These are phyloP conservation scores for Coptotermes formosanus DNA, from an alignment of 1,140 invertebrate genomes.

Conservation along the genomic window DNA sequence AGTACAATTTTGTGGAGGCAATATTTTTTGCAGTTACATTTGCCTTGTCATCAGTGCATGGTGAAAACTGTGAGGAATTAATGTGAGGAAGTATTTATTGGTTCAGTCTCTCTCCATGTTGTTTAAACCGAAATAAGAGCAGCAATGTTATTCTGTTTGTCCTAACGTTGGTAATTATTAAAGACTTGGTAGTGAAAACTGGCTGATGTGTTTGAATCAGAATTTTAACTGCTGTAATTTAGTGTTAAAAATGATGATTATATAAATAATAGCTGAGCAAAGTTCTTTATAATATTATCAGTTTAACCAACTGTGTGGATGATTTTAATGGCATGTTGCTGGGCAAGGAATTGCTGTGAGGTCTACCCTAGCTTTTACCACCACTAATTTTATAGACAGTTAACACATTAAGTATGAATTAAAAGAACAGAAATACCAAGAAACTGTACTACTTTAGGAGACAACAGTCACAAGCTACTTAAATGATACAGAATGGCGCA, in stretches of 20 bases:
- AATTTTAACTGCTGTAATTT: neutral
- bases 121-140: neutral
- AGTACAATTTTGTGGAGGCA: neutral
- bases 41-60: neutral
- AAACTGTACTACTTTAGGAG: too few relatives aligned
- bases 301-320: too few relatives aligned
- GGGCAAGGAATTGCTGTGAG: too few relatives aligned
- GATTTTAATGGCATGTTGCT: too few relatives aligned
- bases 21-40: neutral
- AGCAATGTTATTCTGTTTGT: neutral
- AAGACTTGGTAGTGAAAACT: neutral
- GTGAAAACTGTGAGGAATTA: neutral
- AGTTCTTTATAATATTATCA: too few relatives aligned
- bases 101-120: neutral
- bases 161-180: neutral
- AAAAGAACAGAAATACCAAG: too few relatives aligned
- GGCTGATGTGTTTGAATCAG: neutral
- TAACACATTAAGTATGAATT: too few relatives aligned
- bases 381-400: too few relatives aligned
- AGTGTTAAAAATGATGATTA: neutral
- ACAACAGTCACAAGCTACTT: too few relatives aligned
- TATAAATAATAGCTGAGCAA: too few relatives aligned
- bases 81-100: neutral
- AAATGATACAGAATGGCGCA: too few relatives aligned
- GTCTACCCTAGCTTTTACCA: too few relatives aligned